These are phyloP conservation scores for Oreochromis niloticus DNA, from an alignment of 2,113 vertebrate species.

Conservation along the genomic window DNA sequence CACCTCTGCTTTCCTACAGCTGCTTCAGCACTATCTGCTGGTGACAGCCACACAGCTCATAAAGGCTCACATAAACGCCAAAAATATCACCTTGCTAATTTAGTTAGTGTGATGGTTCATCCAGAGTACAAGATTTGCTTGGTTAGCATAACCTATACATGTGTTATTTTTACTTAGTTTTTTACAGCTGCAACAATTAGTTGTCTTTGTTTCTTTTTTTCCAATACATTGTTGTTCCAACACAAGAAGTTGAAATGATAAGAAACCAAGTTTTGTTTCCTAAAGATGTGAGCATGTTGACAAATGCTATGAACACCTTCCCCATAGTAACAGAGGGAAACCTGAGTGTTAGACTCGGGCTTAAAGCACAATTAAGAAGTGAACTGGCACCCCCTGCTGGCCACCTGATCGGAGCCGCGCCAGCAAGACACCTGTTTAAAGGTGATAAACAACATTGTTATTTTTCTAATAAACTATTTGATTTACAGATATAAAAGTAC, in stretches of 20 bases:
- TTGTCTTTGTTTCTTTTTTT: background rate
- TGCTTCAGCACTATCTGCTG: conserved; percentile 30
- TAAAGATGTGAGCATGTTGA: background rate
- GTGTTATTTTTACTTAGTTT: background rate
- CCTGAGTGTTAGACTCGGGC: background rate
- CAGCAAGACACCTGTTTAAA: background rate
- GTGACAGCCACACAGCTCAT: background rate
- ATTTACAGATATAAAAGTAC: background rate
- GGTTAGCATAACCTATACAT: background rate
- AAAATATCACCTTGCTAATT: background rate
- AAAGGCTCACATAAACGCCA: background rate
- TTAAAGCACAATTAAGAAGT: background rate
- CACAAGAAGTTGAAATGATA: background rate
- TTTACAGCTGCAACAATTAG: background rate
- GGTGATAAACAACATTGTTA: background rate
- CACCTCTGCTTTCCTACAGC: conserved; percentile 40
- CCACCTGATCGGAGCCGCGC: background rate
- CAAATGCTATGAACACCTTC: background rate
- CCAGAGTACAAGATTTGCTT: background rate
- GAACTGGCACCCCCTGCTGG: conserved; percentile 46
- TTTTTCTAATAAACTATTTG: background rate
- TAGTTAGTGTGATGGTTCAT: background rate
- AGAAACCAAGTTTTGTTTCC: background rate
- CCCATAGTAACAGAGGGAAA: background rate
- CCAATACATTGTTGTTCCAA: background rate